Base-by-base conservation (phyloP, 2,888 invertebrate genomes). In the Sceliomorpha sp. region DNA sequence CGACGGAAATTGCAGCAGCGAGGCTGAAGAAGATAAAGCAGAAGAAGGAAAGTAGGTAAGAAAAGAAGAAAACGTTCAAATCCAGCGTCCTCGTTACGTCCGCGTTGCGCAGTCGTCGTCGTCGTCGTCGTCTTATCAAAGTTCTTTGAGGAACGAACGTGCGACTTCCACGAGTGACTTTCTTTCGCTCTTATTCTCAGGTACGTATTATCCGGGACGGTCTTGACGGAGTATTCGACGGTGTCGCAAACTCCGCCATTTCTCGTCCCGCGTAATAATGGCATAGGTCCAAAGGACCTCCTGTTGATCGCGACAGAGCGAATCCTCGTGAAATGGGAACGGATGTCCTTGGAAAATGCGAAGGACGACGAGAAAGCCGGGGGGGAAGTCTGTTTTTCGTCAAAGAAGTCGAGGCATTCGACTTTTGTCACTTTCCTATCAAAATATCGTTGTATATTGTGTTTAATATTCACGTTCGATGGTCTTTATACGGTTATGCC, bases 141-240 rank as follows among this genome's bases (percentile, higher is more conserved):
- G 47, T 53, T 31, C 36, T 40, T 40, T 56, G 44, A 55, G 17
- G 17, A 17, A 4, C 26, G 17, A 17, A 4, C 26, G 26, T 32
- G 37, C 24, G 10, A 14, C 27, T 53, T 47, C 45, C 45, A 53
- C 59, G 45, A 59, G 56, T 37, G 40, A 69, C 40, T 55, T 62
- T 56, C 51, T 56, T 62, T 62, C n/a, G 39, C 45, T 51, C 32
- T n/a, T n/a, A n/a, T n/a, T n/a, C 62, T 56, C 68, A 60, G 50
- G 60, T 60, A 67, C 47, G 67, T 48, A 51, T 15, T 14, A 32
- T 58, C 39, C 39, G 37, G n/a, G 31, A 39, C n/a, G 31, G 9
- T 39, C 31, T 12, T 37, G 27, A 50, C 27, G 8, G 50, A 50
- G 29, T 39, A n/a, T 14, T 8, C 50, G 37, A 13, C 39, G 40